A percentile compares a stretch with the other conserved stretches of the same genome.
Conservation (phyloP, 2,113 vertebrate species). For the Solenodon paradoxus region DNA sequence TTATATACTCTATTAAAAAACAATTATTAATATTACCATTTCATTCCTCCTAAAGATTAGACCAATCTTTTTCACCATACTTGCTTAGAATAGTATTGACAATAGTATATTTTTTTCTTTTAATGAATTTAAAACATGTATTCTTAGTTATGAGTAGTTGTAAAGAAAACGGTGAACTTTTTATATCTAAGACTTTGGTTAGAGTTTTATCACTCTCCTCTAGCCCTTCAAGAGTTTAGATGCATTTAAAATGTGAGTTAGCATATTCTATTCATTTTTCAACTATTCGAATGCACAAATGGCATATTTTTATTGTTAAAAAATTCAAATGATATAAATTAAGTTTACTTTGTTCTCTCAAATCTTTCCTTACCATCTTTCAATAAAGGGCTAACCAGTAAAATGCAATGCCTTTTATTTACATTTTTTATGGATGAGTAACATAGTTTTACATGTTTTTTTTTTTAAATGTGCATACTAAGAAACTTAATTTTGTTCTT, state of each 20-base stretch:
- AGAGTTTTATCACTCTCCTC: slow-evolving; percentile 17
- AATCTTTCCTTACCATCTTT: not conserved
- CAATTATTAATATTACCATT: not conserved
- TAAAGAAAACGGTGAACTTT: not conserved
- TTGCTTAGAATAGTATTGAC: slow-evolving; percentile 22
- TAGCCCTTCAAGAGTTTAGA: not conserved
- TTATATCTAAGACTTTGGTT: not conserved
- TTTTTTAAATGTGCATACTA: not conserved
- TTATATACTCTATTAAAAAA: not conserved
- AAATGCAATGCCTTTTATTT: not conserved
- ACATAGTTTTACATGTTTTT: not conserved
- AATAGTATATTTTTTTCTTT: not conserved
- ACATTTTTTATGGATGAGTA: not conserved
- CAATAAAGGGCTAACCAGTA: not conserved
- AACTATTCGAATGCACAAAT: not conserved
- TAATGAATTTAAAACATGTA: slow-evolving; percentile 10
- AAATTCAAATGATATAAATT: slow-evolving; percentile 23
- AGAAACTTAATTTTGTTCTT: not conserved
- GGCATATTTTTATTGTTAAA: slow-evolving; percentile 10
- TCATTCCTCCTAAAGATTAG: not conserved
- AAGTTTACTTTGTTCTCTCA: not conserved
- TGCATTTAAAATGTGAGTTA: slow-evolving; percentile 6
- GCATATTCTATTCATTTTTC: not conserved
- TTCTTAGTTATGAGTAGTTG: not conserved
- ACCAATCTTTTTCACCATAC: not conserved